A percentile compares a stretch with the other conserved stretches of the same genome.
These are phyloP conservation scores for Caradrina kadenii DNA, from an alignment of 2,888 invertebrate species.

Conservation along the genomic window DNA sequence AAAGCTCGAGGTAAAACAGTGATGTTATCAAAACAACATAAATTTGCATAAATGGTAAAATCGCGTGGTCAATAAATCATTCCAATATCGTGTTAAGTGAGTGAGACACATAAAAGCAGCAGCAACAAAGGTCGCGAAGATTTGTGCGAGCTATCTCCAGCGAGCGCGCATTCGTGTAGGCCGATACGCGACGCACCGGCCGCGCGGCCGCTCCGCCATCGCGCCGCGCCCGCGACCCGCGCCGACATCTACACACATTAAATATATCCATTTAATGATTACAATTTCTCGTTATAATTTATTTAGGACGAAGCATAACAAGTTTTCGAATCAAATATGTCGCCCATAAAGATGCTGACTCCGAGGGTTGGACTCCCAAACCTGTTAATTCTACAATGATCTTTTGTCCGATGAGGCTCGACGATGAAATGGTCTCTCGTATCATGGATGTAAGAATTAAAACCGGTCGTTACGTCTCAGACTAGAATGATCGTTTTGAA, in stretches of 20 bases:
- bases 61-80: conserved; percentile 63
- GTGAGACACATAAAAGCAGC: conserved; percentile 78
- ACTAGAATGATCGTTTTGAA: conserved; percentile 87
- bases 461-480: conserved; percentile 84
- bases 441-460: conserved; percentile 88
- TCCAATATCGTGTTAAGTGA: conserved; percentile 70
- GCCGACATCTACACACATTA: conserved; percentile 85
- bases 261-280: conserved; percentile 90
- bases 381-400: conserved; percentile 87
- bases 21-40: neutral
- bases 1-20: neutral
- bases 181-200: conserved; percentile 76
- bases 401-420: conserved; percentile 79
- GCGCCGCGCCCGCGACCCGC: conserved; percentile 70
- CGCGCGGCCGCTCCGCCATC: conserved; percentile 67
- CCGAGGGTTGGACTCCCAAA: conserved; percentile 86
- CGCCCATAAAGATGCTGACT: conserved; percentile 90
- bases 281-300: conserved; percentile 91
- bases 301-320: conserved; percentile 90
- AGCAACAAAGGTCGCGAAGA: conserved; percentile 82
- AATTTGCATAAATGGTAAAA: conserved; percentile 7
- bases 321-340: conserved; percentile 91
- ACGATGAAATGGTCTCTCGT: conserved; percentile 85
- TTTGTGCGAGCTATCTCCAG: conserved; percentile 83
- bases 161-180: conserved; percentile 87